Evolutionary conservation across 2,797 vertebrate species (phyloP).

Genomic region (Netta rufina): DNA sequence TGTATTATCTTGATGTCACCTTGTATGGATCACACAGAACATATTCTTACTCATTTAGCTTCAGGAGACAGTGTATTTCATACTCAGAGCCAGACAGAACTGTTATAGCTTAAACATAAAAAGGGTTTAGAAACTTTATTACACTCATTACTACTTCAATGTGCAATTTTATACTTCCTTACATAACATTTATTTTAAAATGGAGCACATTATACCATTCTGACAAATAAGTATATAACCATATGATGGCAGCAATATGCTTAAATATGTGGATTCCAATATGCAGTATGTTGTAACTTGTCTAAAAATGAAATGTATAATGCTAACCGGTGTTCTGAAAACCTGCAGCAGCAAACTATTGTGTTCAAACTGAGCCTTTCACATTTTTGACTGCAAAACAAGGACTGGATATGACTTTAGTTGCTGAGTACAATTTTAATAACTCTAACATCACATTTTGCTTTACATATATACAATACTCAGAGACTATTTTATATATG

Average conservation of each 20-base stretch:
- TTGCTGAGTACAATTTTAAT: not conserved
- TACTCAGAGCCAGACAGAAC: not conserved
- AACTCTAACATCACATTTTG: not conserved
- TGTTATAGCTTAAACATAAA: not conserved
- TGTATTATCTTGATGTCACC: not conserved
- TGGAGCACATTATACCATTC: not conserved
- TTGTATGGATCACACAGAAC: not conserved
- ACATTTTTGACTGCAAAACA: not conserved
- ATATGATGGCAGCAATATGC: constrained; percentile 68
- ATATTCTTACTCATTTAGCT: constrained; percentile 34
- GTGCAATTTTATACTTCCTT: not conserved
- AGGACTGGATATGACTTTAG: not conserved
- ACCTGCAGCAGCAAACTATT: not conserved
- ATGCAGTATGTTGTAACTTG: not conserved
- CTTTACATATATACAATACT: not conserved
- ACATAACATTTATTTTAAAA: not conserved
- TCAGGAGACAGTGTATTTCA: constrained; percentile 7
- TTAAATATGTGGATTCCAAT: constrained; percentile 10
- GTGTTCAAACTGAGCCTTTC: not conserved
- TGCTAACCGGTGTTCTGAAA: not conserved
- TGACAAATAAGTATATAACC: constrained; percentile 33
- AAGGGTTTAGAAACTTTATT: constrained; percentile 14
- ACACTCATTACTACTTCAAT: not conserved
- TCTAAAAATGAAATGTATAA: not conserved
- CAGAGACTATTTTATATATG: not conserved